Conservation (phyloP, 2,113 vertebrate species). For the Pangasianodon hypophthalmus region DNA sequence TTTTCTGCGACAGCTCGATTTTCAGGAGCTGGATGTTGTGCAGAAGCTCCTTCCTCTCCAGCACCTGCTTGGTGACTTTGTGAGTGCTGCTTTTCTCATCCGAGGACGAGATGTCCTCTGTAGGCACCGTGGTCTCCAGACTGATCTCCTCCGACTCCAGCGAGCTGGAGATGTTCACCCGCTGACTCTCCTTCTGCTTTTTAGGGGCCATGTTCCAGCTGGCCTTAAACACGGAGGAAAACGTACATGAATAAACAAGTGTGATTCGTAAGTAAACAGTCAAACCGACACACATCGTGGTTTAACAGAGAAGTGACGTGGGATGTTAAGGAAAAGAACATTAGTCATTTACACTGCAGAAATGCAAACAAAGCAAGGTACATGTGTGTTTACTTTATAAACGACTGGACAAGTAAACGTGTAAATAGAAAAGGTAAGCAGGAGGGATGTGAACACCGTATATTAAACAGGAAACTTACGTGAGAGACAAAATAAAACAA, state of each 20-base stretch:
- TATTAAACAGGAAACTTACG: no score
- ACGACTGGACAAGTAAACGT: no score
- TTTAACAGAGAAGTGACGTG: no score
- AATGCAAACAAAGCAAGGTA: neutral
- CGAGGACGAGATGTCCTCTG: conserved; percentile 92
- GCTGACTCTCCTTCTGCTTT: conserved; percentile 65
- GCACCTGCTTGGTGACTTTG: conserved; percentile 88
- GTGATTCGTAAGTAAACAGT: neutral
- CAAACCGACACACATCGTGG: neutral
- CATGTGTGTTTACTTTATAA: no score
- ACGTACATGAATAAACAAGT: neutral
- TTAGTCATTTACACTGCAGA: neutral
- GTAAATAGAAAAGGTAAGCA: no score
- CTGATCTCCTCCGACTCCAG: conserved; percentile 95
- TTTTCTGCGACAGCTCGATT: conserved; percentile 94
- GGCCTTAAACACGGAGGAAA: neutral
- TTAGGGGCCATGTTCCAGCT: conserved; percentile 81
- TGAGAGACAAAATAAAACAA: no score
- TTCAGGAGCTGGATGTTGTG: conserved; percentile 88
- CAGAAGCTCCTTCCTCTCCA: conserved; percentile 90
- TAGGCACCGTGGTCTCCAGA: conserved; percentile 92
- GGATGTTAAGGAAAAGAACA: neutral
- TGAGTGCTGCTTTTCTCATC: conserved; percentile 83
- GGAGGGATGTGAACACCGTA: no score
- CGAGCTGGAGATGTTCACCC: conserved; percentile 87